phyloP scores from a whole-genome alignment of 2,113 vertebrate genomes.

The Nycticorax nycticorax region DNA sequence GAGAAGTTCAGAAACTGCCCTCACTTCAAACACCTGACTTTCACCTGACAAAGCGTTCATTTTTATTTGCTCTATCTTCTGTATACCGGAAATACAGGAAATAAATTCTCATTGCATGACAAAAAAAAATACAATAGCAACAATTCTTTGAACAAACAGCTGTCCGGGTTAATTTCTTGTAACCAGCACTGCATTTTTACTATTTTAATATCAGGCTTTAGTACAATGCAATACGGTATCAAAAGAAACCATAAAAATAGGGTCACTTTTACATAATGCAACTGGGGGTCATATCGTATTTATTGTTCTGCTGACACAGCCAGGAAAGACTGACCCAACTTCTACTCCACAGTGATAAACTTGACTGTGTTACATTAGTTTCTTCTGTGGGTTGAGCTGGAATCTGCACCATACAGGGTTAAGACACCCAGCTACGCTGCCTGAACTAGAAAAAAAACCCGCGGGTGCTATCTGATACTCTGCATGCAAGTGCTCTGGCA shows the following conservation, averaged over 20 bases:
- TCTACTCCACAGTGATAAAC: background rate
- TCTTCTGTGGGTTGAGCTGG: background rate
- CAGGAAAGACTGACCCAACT: background rate
- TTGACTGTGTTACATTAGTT: background rate
- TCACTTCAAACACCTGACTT: background rate
- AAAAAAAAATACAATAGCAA: background rate
- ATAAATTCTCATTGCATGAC: background rate
- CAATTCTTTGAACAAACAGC: background rate
- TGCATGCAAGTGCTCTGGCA: conserved; percentile 27
- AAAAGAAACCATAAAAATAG: background rate
- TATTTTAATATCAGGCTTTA: background rate
- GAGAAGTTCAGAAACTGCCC: background rate
- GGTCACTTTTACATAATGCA: background rate
- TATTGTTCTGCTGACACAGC: background rate
- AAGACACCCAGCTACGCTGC: background rate
- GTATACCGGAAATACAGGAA: background rate
- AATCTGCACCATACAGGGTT: background rate
- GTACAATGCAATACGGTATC: background rate
- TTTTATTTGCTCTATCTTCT: background rate
- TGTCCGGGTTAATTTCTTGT: background rate
- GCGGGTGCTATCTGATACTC: background rate
- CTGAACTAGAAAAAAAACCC: background rate
- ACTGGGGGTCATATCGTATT: background rate
- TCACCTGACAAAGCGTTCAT: background rate
- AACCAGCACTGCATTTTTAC: background rate